phyloP scores from a whole-genome alignment of 1,140 invertebrate species.

The Euura lappo region DNA sequence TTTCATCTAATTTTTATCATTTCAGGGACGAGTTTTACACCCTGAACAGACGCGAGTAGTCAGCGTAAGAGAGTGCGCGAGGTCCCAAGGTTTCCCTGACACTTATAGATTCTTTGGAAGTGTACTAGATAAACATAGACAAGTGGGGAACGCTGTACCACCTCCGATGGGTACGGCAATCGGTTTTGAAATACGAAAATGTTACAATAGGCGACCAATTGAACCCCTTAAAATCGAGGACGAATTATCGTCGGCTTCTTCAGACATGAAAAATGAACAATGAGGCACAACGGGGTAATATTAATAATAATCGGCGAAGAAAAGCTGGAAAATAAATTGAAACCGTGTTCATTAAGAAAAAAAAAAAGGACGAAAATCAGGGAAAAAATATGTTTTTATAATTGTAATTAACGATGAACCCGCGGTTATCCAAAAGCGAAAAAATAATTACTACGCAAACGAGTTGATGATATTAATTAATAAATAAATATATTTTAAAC shows the following conservation, averaged over 20 bases:
- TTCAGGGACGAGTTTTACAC: slow-evolving; percentile 77
- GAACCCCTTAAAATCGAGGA: background rate
- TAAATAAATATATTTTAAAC: too few species aligned
- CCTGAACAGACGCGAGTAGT: slow-evolving; percentile 82
- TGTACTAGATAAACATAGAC: slow-evolving; percentile 80
- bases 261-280: too few species aligned
- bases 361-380: too few species aligned
- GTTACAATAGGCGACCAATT: slow-evolving; percentile 22
- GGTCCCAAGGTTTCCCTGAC: slow-evolving; percentile 88
- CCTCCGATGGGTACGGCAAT: slow-evolving; percentile 80
- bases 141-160: slow-evolving; percentile 90
- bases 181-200: slow-evolving; percentile 76
- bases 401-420: too few species aligned
- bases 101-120: slow-evolving; percentile 78
- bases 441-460: too few species aligned
- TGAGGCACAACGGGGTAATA: too few species aligned
- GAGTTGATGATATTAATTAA: too few species aligned
- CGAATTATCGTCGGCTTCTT: background rate
- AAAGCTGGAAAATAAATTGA: too few species aligned
- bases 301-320: too few species aligned
- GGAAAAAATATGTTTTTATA: too few species aligned
- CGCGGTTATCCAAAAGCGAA: too few species aligned
- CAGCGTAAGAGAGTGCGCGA: slow-evolving; percentile 84
- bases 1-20: background rate
- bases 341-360: too few species aligned